These are phyloP conservation scores for Myrmophylax atrothorax DNA, from an alignment of 2,113 vertebrate genomes.

Conservation along the genomic window DNA sequence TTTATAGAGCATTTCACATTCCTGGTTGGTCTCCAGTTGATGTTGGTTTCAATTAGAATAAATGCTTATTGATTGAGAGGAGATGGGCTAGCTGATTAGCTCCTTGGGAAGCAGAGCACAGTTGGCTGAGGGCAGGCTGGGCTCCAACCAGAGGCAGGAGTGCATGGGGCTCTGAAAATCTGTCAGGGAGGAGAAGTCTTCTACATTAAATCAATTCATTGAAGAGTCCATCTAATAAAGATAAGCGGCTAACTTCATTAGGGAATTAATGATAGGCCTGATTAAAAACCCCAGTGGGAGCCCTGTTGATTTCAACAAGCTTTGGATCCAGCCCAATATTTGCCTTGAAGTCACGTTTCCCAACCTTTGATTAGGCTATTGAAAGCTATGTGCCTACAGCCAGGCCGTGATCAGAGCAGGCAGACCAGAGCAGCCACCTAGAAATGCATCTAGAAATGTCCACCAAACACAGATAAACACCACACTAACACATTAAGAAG, in stretches of 20 bases:
- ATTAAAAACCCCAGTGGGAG: constrained; percentile 17
- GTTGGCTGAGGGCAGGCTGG: neutral
- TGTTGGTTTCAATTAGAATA: constrained; percentile 65
- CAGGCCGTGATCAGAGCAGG: neutral
- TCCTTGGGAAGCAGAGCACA: constrained; percentile 14
- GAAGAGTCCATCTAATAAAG: constrained; percentile 29
- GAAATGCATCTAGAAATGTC: neutral
- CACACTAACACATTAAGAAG: neutral
- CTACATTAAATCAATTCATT: constrained; percentile 34
- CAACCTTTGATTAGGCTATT: neutral
- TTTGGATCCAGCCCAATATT: neutral
- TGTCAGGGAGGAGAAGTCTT: neutral
- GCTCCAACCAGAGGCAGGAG: neutral
- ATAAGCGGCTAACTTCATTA: constrained; percentile 31
- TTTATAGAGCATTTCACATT: constrained; percentile 41
- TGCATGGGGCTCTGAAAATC: neutral
- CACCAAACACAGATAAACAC: neutral
- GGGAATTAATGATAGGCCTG: neutral
- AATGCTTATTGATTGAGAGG: constrained; percentile 54
- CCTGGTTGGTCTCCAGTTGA: constrained; percentile 16
- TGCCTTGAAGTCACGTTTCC: neutral
- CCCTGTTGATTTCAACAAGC: neutral
- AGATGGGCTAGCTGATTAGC: constrained; percentile 19
- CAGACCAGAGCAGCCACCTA: neutral
- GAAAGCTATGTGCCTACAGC: neutral